Evolutionary conservation across 2,113 vertebrate genomes (phyloP), one percentile per base, ranked within the genome.

Genomic region (Limanda limanda): DNA sequence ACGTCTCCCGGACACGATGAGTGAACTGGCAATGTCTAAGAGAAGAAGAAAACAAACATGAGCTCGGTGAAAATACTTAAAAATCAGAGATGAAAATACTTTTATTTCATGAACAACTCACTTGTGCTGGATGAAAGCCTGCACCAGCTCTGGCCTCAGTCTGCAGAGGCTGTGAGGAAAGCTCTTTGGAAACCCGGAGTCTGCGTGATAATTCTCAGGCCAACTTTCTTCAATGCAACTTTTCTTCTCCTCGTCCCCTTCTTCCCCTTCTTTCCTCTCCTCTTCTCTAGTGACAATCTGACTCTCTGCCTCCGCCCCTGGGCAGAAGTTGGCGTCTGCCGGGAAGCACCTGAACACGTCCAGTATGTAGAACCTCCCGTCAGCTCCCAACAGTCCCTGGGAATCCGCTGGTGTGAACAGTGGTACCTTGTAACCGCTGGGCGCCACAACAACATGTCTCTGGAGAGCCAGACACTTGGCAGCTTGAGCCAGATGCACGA

Each of bases 371-470:
- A 91, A 94, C 47, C 95, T 92, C 5, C 94, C 89, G 51, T 96
- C 95, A 12, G 95, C 94, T 4, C 95, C 95, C 78, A 96, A 58
- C 21, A 96, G 86, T 4, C 95, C 95, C 82, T 96, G 94, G 8
- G 93, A 92, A 8, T 96, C 95, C 55, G 93, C 80, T 4, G 95
- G 93, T 31, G 95, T 95, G 86, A 95, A 95, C 42, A 96, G 87
- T 0, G 93, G 88, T 15, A 94, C 85, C 47, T 89, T 78, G 78
- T 94, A 82, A 70, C 88, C 82, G 0, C 65, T 87, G 35, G 93
- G 87, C 9, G 86, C 70, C 59, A 95, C 2, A 4, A 95, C 92
- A 24, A 84, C 52, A 47, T 95, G 91, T 79, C 82, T 94, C 88
- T 95, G 92, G 31, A 96, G 78, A 23, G 24, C 83, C 12, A 96